Conservation (phyloP, 2,113 vertebrate species). For the Chlamydotis undulata region DNA sequence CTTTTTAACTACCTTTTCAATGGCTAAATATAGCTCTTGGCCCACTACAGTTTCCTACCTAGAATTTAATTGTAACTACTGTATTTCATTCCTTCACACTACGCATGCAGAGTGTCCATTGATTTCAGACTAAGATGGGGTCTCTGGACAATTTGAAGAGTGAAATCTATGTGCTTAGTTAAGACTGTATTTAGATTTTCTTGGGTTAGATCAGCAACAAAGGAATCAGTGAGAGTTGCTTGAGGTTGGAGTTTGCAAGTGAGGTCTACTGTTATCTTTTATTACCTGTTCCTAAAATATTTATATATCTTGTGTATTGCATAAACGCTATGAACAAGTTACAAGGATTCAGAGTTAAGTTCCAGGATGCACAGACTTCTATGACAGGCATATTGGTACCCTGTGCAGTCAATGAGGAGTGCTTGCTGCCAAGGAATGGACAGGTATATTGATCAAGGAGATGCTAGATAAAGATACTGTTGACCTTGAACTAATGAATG, state of each 20-base stretch:
- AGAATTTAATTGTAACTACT: not conserved
- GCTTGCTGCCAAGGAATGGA: not conserved
- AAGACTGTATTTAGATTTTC: not conserved
- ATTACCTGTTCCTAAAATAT: not conserved
- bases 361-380: not conserved
- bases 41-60: not conserved
- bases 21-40: not conserved
- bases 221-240: not conserved
- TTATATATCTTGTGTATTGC: not conserved
- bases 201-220: not conserved
- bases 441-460: not conserved
- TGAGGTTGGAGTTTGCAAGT: not conserved
- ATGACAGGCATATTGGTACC: not conserved
- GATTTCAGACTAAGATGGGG: not conserved
- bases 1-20: not conserved
- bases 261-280: not conserved
- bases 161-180: not conserved
- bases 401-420: no score
- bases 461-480: not conserved
- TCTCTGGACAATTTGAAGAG: not conserved
- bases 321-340: not conserved
- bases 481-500: not conserved
- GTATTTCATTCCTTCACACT: not conserved
- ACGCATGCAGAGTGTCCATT: not conserved
- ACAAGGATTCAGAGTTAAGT: not conserved